A percentile compares a stretch with the other conserved stretches of the same genome.
Conservation (phyloP, 1,140 invertebrate genomes). For the Venturia canescens region DNA sequence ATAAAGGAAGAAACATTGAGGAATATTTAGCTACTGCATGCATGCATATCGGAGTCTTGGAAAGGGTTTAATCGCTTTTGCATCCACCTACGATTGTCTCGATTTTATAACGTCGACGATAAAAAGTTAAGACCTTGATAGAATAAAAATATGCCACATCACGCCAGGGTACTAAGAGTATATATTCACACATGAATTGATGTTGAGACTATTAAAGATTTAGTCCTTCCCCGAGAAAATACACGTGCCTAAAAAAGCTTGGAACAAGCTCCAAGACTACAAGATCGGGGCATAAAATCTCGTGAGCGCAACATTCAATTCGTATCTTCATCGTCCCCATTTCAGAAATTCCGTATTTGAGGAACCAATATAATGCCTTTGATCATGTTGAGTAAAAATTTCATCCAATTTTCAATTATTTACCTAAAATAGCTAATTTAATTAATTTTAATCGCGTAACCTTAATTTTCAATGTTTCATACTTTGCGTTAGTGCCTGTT, state of each 20-base stretch:
- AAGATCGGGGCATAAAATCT: no score
- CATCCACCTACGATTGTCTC: neutral
- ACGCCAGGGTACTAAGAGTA: neutral
- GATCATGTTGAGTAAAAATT: no score
- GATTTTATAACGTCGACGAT: neutral
- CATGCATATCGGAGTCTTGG: neutral
- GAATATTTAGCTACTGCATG: neutral
- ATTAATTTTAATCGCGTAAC: no score
- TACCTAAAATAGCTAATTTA: no score
- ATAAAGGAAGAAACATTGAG: no score
- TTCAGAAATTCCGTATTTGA: no score
- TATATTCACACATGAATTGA: neutral
- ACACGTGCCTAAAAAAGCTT: neutral
- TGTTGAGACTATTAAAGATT: neutral
- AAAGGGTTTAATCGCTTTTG: neutral
- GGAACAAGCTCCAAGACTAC: no score
- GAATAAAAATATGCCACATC: neutral
- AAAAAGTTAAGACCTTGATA: neutral
- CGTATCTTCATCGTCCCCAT: no score
- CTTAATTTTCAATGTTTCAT: neutral
- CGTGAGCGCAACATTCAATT: neutral
- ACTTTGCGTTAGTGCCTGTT: neutral
- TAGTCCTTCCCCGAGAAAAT: neutral
- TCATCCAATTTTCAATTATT: no score
- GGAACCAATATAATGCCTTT: no score